Conservation (phyloP, 1,140 invertebrate genomes). For the Tribolium castaneum region DNA sequence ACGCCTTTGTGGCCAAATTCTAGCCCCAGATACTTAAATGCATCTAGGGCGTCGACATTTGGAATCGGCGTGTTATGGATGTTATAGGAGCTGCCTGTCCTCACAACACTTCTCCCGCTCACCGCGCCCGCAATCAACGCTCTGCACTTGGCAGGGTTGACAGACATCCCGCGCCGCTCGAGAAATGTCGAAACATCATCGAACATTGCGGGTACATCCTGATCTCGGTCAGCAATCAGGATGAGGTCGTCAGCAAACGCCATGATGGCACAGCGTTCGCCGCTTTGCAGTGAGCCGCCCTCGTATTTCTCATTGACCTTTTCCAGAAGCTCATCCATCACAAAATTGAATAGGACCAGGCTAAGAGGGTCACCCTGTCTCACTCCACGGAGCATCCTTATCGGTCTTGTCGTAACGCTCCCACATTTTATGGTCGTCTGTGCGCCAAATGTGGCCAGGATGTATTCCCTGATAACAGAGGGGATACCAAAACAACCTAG, state of each 20-base stretch:
- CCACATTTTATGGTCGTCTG: conserved; percentile 49
- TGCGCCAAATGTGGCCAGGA: too few species aligned
- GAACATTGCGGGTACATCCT: too few species aligned
- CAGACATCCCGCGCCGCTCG: too few species aligned
- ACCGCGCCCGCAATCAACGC: too few species aligned
- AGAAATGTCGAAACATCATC: too few species aligned
- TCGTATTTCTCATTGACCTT: not conserved
- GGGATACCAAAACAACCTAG: too few species aligned
- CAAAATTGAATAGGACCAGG: conserved; percentile 65
- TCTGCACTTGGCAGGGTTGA: too few species aligned
- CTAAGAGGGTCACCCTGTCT: conserved; percentile 66
- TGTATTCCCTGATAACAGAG: too few species aligned
- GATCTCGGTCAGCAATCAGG: too few species aligned
- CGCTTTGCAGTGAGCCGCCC: conserved; percentile 55
- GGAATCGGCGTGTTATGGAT: conserved; percentile 20
- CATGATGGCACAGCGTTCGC: too few species aligned
- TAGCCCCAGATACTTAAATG: conserved; percentile 50
- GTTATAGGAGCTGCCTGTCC: too few species aligned
- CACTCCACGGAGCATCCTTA: conserved; percentile 61
- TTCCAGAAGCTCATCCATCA: conserved; percentile 59
- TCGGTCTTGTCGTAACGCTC: conserved; percentile 39
- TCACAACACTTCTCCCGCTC: too few species aligned
- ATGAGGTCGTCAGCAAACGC: conserved; percentile 53
- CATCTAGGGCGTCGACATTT: conserved; percentile 20
- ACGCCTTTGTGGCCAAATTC: conserved; percentile 41